phyloP scores from a whole-genome alignment of 1,140 invertebrate genomes.

The Temnothorax longispinosus region DNA sequence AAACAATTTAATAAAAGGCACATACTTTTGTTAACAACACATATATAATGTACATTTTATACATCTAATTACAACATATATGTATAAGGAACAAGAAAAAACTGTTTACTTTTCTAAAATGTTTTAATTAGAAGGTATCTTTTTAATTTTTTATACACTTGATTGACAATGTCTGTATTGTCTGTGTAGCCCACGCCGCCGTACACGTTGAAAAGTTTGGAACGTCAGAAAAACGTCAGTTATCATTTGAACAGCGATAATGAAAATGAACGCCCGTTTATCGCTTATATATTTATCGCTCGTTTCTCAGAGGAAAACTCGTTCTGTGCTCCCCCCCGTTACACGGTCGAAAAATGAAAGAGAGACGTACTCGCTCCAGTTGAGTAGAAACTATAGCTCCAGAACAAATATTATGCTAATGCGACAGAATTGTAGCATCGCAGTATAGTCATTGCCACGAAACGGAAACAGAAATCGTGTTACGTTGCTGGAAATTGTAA shows the following conservation, averaged over 20 bases:
- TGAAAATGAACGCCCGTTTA: background rate
- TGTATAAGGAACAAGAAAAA: too few relatives aligned
- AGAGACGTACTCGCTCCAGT: slow-evolving; percentile 33
- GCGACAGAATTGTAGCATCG: slow-evolving; percentile 17
- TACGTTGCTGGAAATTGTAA: slow-evolving; percentile 55
- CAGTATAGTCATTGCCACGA: background rate
- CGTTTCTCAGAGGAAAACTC: background rate
- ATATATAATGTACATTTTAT: too few relatives aligned
- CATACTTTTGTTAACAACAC: background rate
- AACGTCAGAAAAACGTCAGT: background rate
- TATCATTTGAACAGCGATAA: background rate
- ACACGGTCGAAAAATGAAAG: slow-evolving; percentile 15
- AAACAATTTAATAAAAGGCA: background rate
- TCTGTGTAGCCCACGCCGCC: too few relatives aligned
- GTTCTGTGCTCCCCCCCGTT: background rate
- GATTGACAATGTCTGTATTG: too few relatives aligned
- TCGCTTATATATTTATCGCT: background rate
- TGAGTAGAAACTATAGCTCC: slow-evolving; percentile 43
- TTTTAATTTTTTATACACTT: too few relatives aligned
- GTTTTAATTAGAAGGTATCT: too few relatives aligned
- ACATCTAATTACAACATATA: too few relatives aligned
- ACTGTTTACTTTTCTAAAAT: too few relatives aligned
- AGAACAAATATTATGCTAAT: slow-evolving; percentile 57
- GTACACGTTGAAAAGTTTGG: too few relatives aligned
- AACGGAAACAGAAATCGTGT: slow-evolving; percentile 44